Evolutionary conservation across 2,888 invertebrate species (phyloP).

Genomic region (Mycogona germanica): DNA sequence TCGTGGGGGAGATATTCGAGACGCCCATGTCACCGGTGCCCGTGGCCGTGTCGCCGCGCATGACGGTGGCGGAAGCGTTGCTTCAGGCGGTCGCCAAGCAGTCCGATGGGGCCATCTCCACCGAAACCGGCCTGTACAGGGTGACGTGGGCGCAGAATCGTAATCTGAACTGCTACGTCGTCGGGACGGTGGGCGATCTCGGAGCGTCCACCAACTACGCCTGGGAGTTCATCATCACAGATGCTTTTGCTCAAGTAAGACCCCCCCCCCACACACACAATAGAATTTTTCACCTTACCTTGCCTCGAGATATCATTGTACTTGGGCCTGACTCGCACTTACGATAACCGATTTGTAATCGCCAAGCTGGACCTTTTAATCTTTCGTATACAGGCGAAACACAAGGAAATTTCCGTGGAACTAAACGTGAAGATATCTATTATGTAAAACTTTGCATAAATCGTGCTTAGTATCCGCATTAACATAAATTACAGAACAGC

Average conservation of each 20-base stretch:
- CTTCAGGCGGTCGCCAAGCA: not conserved
- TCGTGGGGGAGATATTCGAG: slow-evolving; percentile 1
- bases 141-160: not conserved
- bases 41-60: slow-evolving; percentile 9
- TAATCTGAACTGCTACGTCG: not conserved
- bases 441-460: too few species aligned
- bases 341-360: too few species aligned
- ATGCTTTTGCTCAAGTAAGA: slow-evolving; percentile 3
- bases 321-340: too few species aligned
- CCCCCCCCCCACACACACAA: too few species aligned
- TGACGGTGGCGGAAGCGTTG: slow-evolving; percentile 7
- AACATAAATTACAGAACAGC: too few species aligned
- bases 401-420: too few species aligned
- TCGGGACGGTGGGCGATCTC: slow-evolving; percentile 9
- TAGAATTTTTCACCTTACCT: too few species aligned
- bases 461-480: too few species aligned
- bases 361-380: too few species aligned
- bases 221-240: slow-evolving; percentile 9
- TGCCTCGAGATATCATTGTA: too few species aligned
- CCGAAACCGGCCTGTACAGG: slow-evolving; percentile 4
- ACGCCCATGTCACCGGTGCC: not conserved
- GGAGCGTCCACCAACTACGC: not conserved
- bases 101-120: not conserved
- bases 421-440: too few species aligned
- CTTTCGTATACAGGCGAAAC: too few species aligned